These are phyloP conservation scores for Phoebastria nigripes DNA, from an alignment of 2,797 vertebrate species.

Conservation along the genomic window DNA sequence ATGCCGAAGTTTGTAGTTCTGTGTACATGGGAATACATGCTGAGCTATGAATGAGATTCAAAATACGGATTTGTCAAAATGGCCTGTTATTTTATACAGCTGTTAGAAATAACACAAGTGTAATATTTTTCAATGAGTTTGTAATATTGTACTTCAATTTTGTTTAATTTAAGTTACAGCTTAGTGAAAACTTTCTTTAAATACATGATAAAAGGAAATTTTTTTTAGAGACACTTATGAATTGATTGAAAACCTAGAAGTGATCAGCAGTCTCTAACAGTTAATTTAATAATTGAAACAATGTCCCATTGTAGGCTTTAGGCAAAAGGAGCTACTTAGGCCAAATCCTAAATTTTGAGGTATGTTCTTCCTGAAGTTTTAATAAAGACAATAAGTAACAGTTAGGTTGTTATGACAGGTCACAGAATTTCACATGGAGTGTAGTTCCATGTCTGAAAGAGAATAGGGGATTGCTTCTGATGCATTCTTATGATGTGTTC, in stretches of 20 bases:
- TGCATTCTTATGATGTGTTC: neutral
- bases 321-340: neutral
- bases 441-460: neutral
- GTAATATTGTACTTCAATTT: neutral
- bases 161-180: neutral
- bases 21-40: neutral
- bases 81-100: neutral
- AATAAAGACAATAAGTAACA: neutral
- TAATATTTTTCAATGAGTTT: neutral
- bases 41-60: neutral
- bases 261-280: neutral
- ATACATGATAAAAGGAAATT: neutral
- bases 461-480: neutral
- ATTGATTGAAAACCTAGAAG: neutral
- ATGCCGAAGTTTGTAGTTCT: neutral
- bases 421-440: neutral
- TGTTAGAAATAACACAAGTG: neutral
- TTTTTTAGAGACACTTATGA: neutral
- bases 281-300: conserved; percentile 10
- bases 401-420: neutral
- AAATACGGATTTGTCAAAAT: neutral
- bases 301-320: neutral
- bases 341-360: neutral
- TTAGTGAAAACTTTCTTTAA: neutral
- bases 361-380: conserved; percentile 1